Evolutionary conservation across 2,888 invertebrate genomes (phyloP), one percentile per base, ranked within the genome.

Genomic region (Pycnomerus fuliginosus): DNA sequence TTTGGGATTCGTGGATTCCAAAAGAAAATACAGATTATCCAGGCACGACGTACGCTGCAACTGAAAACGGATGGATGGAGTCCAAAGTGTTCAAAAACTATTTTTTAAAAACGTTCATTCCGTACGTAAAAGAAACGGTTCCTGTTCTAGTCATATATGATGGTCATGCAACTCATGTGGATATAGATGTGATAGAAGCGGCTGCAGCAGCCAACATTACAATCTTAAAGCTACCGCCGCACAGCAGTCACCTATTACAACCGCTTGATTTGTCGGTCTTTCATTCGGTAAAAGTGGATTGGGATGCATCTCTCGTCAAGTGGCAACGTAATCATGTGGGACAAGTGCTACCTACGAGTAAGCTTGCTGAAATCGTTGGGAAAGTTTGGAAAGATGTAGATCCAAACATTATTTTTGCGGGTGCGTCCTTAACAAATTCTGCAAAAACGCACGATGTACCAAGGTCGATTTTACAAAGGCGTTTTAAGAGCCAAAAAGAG

Each of bases 1-100:
- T 56, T 11, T 65, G 63, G 61, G 58, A 62, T 23, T 40, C 49
- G 17, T 63, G 60, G 61, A 52, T 58, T 24, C 55, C 59, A 27
- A 10, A 27, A 4, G 7, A 10, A 20, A 20, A 20, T 20, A 10
- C 28, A 24, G 43, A 37, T 24, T 20, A 29, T 14, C 27, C 48
- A 12, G 17, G 34, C n/a, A 38, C 44, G 25, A 33, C 54, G 8
- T 43, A 49, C 20, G 20, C 20, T 30, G 43, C 44, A 7, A 48
- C 31, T 3, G 61, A 56, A 14, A 58, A 50, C n/a, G 64, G 68
- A 10, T 56, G 50, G 54, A 60, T 56, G 56, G 54, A 58, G 30
- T 23, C 52, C 20, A n/a, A n/a, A n/a, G n/a, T n/a, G n/a, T n/a
- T n/a, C n/a, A n/a, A n/a, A n/a, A n/a, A n/a, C n/a, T n/a, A n/a